Evolutionary conservation across 1,140 invertebrate species (phyloP).

Genomic region (Chymomyza costata): DNA sequence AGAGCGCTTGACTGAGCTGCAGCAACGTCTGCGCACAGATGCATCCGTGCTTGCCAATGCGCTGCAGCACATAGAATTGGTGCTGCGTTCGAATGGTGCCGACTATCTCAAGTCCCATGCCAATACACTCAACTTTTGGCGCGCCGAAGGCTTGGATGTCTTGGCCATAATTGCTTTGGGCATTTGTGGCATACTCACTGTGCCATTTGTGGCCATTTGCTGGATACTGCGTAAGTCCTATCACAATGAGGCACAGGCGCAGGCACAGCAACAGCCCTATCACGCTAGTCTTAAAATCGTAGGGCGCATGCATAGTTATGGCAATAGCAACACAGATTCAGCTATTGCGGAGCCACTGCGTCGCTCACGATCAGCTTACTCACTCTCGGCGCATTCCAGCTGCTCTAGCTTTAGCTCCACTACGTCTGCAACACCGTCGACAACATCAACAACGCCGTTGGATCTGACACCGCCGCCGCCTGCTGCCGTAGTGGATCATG

Average conservation of each 20-base stretch:
- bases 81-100: conserved; percentile 76
- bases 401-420: conserved; percentile 48
- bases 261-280: conserved; percentile 26
- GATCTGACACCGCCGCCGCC: conserved; percentile 48
- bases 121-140: conserved; percentile 73
- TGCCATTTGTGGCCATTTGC: conserved; percentile 64
- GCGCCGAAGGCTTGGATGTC: conserved; percentile 75
- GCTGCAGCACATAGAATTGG: conserved; percentile 78
- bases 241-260: conserved; percentile 43
- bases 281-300: conserved; percentile 36
- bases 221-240: conserved; percentile 60
- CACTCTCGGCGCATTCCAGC: conserved; percentile 45
- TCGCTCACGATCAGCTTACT: conserved; percentile 52
- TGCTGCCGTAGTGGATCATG: not conserved
- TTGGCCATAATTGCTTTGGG: conserved; percentile 58
- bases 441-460: conserved; percentile 43
- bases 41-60: conserved; percentile 68
- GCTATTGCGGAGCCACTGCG: conserved; percentile 31
- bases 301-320: conserved; percentile 47
- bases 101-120: conserved; percentile 74
- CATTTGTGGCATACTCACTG: conserved; percentile 46
- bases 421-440: conserved; percentile 39
- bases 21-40: conserved; percentile 70
- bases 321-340: conserved; percentile 27
- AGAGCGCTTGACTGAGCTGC: conserved; percentile 65